Evolutionary conservation across 2,113 vertebrate species (phyloP), one percentile per base, ranked within the genome.

Genomic region (zebrafish (Danio rerio)): DNA sequence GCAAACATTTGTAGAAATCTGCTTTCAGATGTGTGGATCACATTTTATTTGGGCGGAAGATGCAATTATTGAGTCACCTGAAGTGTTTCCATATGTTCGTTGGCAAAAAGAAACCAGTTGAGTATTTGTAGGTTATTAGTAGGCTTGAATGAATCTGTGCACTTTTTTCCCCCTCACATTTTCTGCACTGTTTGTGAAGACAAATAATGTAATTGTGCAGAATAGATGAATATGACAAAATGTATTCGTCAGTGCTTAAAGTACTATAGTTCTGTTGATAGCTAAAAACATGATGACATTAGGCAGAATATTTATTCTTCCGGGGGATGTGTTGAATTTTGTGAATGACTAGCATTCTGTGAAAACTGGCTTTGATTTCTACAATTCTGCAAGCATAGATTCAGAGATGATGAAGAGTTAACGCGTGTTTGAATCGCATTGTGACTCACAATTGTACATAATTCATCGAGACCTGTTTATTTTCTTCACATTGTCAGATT

Each of bases 401-500:
- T 77, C n/a, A 78, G 7, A 50, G 5, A n/a, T n/a, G n/a, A 45
- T 31, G 7, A 62, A 20, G 15, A 58, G 16, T 59, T 63, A 52
- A 52, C 45, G 42, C 15, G 47, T 78, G 7, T 61, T 61, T 73
- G 15, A 55, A 11, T 59, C 18, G 20, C 20, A 13, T 80, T 50
- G 12, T 15, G 16, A 78, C 69, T 71, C 3, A 55, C 8, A 80
- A 61, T 50, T 83, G 78, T 83, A 86, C 7, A 81, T 59, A 68
- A 69, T 42, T 40, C 61, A 78, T 52, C 18, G 55, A 65, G 20
- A 52, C 7, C 15, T 86, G 16, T 75, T 56, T 47, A 66, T 74
- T 66, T 58, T 72, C 50, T 61, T 78, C 78, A 42, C 66, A 9
- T 56, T 80, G 56, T 78, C 53, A 13, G 6, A 75, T 69, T 68